Conservation (phyloP, 2,888 invertebrate species). For the Tupiocoris notatus region DNA sequence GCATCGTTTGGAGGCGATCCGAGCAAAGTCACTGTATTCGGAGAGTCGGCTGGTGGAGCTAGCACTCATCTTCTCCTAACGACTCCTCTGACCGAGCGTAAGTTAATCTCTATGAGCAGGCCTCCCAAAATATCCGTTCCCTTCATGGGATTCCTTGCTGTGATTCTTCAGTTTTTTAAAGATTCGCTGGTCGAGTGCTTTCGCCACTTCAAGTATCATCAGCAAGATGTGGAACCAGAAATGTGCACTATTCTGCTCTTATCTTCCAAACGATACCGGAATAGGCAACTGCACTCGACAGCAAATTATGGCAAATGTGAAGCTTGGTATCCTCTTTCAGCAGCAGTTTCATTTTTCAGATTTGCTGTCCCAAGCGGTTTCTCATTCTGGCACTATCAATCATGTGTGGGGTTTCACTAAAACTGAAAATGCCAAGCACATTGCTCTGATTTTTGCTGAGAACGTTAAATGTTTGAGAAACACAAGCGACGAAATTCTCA, state of each 20-base stretch:
- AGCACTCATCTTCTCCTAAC: constrained; percentile 1
- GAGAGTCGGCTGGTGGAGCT: constrained; percentile 11
- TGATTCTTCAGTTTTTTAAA: no score
- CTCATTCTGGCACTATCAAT: constrained; percentile 2
- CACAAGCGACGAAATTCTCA: not conserved
- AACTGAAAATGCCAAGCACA: not conserved
- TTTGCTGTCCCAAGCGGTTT: not conserved
- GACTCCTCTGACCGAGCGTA: constrained; percentile 8
- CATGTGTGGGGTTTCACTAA: not conserved
- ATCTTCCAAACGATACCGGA: no score
- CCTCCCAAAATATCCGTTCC: no score
- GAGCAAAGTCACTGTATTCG: constrained; percentile 10
- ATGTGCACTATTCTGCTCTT: no score
- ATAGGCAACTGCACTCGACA: no score
- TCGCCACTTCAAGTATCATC: no score
- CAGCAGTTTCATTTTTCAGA: not conserved
- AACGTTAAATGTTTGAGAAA: not conserved
- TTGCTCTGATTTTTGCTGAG: not conserved
- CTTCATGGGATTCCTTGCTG: no score
- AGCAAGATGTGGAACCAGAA: no score
- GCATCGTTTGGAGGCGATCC: constrained; percentile 14
- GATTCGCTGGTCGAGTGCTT: no score
- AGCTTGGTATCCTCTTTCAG: no score
- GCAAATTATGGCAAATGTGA: no score
- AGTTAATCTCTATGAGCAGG: no score